Evolutionary conservation across 2,113 vertebrate genomes (phyloP).

Genomic region (Saccopteryx leptura): DNA sequence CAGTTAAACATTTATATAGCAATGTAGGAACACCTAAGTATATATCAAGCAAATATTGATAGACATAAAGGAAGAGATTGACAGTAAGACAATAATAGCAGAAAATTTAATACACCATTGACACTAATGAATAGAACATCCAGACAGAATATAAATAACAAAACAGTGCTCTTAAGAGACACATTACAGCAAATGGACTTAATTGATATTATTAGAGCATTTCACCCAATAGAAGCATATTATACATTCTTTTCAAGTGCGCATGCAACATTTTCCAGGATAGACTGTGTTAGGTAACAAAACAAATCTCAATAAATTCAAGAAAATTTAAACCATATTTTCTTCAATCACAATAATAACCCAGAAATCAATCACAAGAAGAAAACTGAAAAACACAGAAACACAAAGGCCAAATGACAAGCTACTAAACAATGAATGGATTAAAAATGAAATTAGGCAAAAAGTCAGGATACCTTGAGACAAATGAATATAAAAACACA

Average conservation of each 20-base stretch:
- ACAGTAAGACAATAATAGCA: not conserved
- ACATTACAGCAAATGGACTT: not conserved
- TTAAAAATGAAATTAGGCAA: not conserved
- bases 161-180: not conserved
- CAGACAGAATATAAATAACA: not conserved
- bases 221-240: not conserved
- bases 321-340: not conserved
- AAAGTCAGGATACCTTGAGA: not conserved
- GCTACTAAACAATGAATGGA: not conserved
- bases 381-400: not conserved
- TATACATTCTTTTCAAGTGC: not conserved
- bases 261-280: no score
- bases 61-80: not conserved
- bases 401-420: not conserved
- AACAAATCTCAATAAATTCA: not conserved
- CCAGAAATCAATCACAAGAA: not conserved
- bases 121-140: not conserved
- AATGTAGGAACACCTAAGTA: not conserved
- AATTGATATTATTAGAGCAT: not conserved
- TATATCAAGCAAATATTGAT: not conserved
- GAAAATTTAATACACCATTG: not conserved
- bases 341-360: not conserved
- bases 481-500: not conserved
- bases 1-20: not conserved
- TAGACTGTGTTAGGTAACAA: not conserved